Evolutionary conservation across 2,797 vertebrate species (phyloP), one percentile per base, ranked within the genome.

Genomic region (Rhodeus uyekii): DNA sequence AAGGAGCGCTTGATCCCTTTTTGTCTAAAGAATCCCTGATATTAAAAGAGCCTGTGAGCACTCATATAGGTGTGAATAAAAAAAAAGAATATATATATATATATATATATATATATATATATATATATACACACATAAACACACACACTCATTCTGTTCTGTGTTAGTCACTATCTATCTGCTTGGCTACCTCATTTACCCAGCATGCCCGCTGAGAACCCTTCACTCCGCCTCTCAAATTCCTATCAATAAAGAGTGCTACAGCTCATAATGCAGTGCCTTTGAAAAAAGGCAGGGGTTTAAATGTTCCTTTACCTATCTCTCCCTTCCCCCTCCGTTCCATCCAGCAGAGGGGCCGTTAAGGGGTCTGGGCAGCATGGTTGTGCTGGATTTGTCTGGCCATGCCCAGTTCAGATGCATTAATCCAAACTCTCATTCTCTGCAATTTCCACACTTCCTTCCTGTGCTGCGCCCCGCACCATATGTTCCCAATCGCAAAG

Each of bases 351-450:
- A 81, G 76, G 80, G 87, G 87, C 76, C 84, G 90, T 92, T 91
- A 93, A 91, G 88, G 50, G 90, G 91, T 91, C 91, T 89, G 83
- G 89, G 89, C 90, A 84, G 87, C 86, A 87, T 86, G 87, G 87
- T 91, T 94, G 90, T 89, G 85, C 89, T 86, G 92, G 91, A 92
- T 93, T 94, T 93, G 93, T 94, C 90, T 91, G 88, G 88, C 91
- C 90, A 86, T 93, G 89, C 90, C 91, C 93, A 92, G 92, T 92
- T 93, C 93, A 94, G 93, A 94, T 92, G 91, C 93, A 94, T 92
- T 93, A 94, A 94, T 94, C 94, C 92, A 93, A 94, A 95, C 92
- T 90, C 93, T 95, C 93, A 94, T 95, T 94, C 92, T 93, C 92
- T 86, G 90, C 93, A 90, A 94, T 94, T 94, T 94, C 88, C 93